These are phyloP conservation scores for Drosophila kepulauana DNA, from an alignment of 1,140 invertebrate species.

Conservation along the genomic window DNA sequence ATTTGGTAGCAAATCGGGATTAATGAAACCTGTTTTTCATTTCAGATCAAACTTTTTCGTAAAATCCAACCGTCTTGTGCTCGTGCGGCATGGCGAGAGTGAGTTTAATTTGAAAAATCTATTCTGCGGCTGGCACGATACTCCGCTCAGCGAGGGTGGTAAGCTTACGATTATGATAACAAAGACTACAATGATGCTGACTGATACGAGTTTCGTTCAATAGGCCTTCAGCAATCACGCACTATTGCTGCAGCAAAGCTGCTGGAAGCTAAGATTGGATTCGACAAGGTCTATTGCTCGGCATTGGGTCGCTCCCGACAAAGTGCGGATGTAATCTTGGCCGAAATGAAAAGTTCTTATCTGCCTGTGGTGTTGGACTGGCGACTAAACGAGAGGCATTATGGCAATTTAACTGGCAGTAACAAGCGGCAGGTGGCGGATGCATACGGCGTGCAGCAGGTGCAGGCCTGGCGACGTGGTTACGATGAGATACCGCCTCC, in stretches of 20 bases:
- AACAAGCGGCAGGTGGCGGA: constrained; percentile 90
- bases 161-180: constrained; percentile 15
- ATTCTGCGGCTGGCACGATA: constrained; percentile 91
- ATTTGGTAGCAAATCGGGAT: neutral
- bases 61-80: constrained; percentile 85
- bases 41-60: constrained; percentile 54
- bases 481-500: constrained; percentile 89
- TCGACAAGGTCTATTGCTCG: constrained; percentile 90
- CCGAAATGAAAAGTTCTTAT: constrained; percentile 86
- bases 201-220: neutral
- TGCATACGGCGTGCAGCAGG: constrained; percentile 89
- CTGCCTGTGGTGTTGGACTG: constrained; percentile 88
- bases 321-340: constrained; percentile 88
- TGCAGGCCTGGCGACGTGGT: constrained; percentile 89
- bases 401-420: constrained; percentile 89
- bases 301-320: constrained; percentile 88
- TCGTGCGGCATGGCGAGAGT: constrained; percentile 91
- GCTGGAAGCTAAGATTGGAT: constrained; percentile 88
- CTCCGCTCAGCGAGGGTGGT: constrained; percentile 87
- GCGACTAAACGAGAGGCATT: constrained; percentile 91
- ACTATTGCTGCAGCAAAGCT: constrained; percentile 90
- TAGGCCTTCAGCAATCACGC: constrained; percentile 85
- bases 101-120: constrained; percentile 90
- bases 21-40: constrained; percentile 17
- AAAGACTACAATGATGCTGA: neutral